Percentiles rank a stretch among this genome's conserved stretches.
phyloP scores from a whole-genome alignment of 2,888 invertebrate species.

The Metacarcinus magister region DNA sequence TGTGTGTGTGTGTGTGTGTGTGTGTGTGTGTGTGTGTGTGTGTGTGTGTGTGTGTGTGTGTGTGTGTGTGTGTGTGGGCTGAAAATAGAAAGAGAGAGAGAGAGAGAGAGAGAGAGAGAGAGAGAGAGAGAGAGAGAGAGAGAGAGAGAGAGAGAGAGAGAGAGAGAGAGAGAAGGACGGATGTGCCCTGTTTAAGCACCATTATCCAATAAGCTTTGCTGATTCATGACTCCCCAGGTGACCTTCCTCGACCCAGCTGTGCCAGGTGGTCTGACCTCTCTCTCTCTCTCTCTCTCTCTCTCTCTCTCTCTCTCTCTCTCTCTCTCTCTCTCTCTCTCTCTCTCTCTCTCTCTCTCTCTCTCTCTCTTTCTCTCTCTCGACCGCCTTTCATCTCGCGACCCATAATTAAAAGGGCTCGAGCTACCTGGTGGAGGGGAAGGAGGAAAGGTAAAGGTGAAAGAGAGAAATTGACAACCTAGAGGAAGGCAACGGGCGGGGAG shows the following conservation, averaged over 20 bases:
- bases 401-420: constrained; percentile 43
- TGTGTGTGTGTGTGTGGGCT: too few relatives aligned
- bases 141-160: constrained; percentile 31
- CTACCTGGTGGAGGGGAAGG: not conserved
- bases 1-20: too few relatives aligned
- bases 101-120: constrained; percentile 33
- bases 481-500: not conserved
- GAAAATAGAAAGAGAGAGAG: not conserved
- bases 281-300: not conserved
- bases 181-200: constrained; percentile 33
- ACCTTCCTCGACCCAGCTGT: constrained; percentile 19
- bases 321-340: not conserved
- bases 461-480: not conserved
- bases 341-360: not conserved
- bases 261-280: constrained; percentile 21
- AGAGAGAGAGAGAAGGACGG: constrained; percentile 9
- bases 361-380: constrained; percentile 26
- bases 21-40: too few relatives aligned
- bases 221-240: constrained; percentile 36
- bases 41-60: not conserved
- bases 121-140: constrained; percentile 39
- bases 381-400: not conserved
- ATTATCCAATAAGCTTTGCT: constrained; percentile 45
- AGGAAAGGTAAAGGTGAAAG: not conserved
- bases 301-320: constrained; percentile 19